Conservation (phyloP, 2,888 invertebrate species). For the Tubiluchus corallicola region DNA sequence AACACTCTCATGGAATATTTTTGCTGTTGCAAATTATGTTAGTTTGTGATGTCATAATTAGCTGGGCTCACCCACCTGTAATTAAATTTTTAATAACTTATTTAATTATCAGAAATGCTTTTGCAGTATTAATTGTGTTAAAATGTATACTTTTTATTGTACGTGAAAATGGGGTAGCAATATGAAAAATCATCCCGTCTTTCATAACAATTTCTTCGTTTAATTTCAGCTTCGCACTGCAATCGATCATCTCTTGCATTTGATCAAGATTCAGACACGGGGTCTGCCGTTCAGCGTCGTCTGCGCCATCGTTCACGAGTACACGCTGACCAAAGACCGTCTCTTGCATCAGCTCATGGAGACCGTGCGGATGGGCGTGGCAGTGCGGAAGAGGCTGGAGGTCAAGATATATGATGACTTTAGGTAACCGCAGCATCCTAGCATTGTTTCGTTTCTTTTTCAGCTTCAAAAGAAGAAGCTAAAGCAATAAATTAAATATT, state of each 20-base stretch:
- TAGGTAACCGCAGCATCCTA: background rate
- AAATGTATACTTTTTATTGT: too few relatives aligned
- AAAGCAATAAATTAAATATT: too few relatives aligned
- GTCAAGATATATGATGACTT: background rate
- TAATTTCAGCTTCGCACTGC: slow-evolving; percentile 18
- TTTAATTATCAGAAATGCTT: too few relatives aligned
- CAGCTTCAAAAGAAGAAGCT: too few relatives aligned
- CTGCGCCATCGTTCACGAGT: slow-evolving; percentile 8
- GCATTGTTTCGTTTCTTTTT: background rate
- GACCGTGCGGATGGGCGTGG: slow-evolving; percentile 20
- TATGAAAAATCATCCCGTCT: too few relatives aligned
- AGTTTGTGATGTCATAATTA: too few relatives aligned
- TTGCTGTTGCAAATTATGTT: too few relatives aligned
- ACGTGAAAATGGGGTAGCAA: too few relatives aligned
- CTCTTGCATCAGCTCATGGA: slow-evolving; percentile 19
- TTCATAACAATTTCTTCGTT: background rate
- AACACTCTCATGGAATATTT: too few relatives aligned
- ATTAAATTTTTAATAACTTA: too few relatives aligned
- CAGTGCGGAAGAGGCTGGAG: slow-evolving; percentile 21
- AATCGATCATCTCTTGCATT: background rate
- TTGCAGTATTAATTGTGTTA: too few relatives aligned
- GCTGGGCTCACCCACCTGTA: too few relatives aligned
- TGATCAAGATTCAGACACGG: background rate
- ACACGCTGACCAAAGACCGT: slow-evolving; percentile 16
- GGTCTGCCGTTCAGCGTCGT: background rate